A percentile compares a stretch with the other conserved stretches of the same genome.
These are phyloP conservation scores for Solenodon paradoxus DNA, from an alignment of 2,113 vertebrate species.

Conservation along the genomic window DNA sequence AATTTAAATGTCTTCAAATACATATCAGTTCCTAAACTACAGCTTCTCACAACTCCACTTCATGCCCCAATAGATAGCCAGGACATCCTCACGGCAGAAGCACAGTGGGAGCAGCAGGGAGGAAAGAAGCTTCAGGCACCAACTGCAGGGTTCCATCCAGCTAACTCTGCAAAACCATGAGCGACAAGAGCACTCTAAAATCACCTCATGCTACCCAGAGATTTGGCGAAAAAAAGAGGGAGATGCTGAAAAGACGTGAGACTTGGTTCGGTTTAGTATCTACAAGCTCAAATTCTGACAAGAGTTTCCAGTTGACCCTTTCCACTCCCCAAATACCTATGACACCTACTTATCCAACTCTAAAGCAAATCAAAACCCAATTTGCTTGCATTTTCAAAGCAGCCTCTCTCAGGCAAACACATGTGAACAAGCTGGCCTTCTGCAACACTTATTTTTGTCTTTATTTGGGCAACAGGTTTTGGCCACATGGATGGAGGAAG, in stretches of 20 bases:
- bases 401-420: not conserved
- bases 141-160: not conserved
- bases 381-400: not conserved
- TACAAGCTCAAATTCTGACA: not conserved
- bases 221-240: not conserved
- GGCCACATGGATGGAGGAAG: not conserved
- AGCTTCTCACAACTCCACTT: not conserved
- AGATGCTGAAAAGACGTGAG: not conserved
- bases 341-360: not conserved
- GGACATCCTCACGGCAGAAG: fast-evolving
- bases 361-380: not conserved
- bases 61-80: not conserved
- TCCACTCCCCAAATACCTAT: not conserved
- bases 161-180: not conserved
- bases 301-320: not conserved
- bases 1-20: not conserved
- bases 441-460: not conserved
- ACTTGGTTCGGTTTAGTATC: not conserved
- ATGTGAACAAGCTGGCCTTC: not conserved
- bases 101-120: not conserved
- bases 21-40: not conserved
- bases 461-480: not conserved
- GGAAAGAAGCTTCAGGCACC: not conserved
- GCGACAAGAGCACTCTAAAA: not conserved
- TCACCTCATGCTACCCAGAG: not conserved